Evolutionary conservation across 2,113 vertebrate genomes (phyloP), one percentile per base, ranked within the genome.

Genomic region (Otus sunia): DNA sequence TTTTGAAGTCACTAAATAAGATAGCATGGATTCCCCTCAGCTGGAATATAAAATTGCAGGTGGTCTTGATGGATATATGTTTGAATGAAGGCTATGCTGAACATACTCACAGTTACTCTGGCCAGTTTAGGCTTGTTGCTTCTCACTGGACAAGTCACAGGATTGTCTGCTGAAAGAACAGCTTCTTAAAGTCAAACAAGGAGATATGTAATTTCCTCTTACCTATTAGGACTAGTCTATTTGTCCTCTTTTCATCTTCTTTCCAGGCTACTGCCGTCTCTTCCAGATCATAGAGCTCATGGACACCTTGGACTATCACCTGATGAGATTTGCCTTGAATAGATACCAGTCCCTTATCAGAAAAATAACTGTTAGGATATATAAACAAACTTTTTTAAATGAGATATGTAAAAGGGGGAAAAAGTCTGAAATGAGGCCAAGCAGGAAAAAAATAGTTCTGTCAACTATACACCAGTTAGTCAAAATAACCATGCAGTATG

Each of bases 231-330:
- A 99, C 98, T 63, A 99, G 96, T 39, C 98, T 97, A 95, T 99
- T 99, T 92, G 98, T 97, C 96, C 98, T 98, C 36, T 98, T 97
- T 69, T 98, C 96, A 9, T 98, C 97, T 27, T 98, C 96, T 56
- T 95, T 97, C 99, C 99, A 99, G 29, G 81, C 96, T 94, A 99
- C 98, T 10, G 98, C 96, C n/a, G 98, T 99, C 92, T 99, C 99
- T 96, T 99, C 99, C 83, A 99, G 97, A 88, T 99, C 99, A 64
- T 99, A 99, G 20, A 99, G 98, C 88, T 99, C 99, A 64, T 99
- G 98, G 79, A 99, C 99, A 88, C 99, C 99, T 97, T 99, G 99
- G 89, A 99, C 97, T 97, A 99, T 99, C 90, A 99, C 98, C 91
- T 99, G 99, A 74, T 99, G 98, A 90, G 96, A 90, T 97, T 99